Conservation (phyloP, 2,113 vertebrate species). For the Bufo bufo region DNA sequence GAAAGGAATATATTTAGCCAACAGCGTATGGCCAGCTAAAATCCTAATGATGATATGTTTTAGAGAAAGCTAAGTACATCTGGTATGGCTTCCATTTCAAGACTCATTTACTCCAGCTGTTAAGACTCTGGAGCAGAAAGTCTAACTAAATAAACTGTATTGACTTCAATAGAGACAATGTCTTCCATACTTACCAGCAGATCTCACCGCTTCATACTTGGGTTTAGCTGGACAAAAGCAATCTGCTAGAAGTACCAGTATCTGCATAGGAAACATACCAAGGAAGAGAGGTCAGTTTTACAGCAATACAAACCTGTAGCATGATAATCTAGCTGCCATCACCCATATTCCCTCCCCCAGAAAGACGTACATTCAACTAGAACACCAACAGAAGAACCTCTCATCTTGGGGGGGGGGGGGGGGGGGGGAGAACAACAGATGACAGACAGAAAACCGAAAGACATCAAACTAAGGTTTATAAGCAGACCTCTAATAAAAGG, state of each 20-base stretch:
- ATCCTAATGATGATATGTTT: neutral
- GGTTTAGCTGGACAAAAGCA: constrained; percentile 77
- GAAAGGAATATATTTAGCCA: too few relatives aligned
- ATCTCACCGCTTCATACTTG: constrained; percentile 63
- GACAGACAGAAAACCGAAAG: too few relatives aligned
- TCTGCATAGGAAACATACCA: constrained; percentile 62
- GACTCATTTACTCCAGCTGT: too few relatives aligned
- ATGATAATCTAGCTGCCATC: neutral
- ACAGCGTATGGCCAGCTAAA: too few relatives aligned
- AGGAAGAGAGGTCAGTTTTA: neutral
- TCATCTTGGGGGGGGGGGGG: neutral
- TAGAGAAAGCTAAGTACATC: neutral
- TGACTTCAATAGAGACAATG: neutral
- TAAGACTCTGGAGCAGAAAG: too few relatives aligned
- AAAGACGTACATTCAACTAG: neutral
- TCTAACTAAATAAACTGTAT: neutral
- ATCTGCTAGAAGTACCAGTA: constrained; percentile 82
- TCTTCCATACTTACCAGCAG: constrained; percentile 71
- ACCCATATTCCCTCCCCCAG: neutral
- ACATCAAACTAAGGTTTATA: too few relatives aligned
- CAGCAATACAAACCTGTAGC: neutral
- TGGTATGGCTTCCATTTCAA: neutral
- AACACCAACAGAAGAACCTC: neutral
- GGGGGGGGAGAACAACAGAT: too few relatives aligned
- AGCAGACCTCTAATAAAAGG: too few relatives aligned